These are phyloP conservation scores for Tiphia femorata DNA, from an alignment of 2,888 invertebrate species.

Conservation along the genomic window DNA sequence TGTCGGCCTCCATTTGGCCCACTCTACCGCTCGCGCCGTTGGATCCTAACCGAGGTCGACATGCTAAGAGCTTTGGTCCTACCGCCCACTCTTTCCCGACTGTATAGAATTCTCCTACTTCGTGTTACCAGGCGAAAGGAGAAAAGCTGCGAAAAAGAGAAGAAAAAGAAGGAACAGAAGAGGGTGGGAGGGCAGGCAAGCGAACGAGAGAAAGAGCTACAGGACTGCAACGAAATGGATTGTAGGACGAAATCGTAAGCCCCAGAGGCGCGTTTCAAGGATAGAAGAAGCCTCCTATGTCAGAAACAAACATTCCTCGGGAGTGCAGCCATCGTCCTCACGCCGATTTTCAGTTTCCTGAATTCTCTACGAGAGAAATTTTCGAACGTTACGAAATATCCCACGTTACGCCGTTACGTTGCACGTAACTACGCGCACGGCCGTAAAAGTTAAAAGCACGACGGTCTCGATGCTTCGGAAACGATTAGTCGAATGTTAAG, in stretches of 20 bases:
- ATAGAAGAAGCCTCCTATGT: conserved; percentile 26
- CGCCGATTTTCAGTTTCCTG: background rate
- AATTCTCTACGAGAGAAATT: background rate
- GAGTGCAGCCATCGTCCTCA: background rate
- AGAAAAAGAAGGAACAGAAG: no score
- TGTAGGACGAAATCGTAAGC: conserved; percentile 28
- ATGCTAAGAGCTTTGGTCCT: conserved; percentile 62
- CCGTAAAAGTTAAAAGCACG: no score
- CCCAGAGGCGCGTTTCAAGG: conserved; percentile 16
- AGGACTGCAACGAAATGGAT: conserved; percentile 31
- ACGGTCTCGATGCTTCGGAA: no score
- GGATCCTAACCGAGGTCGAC: conserved; percentile 57
- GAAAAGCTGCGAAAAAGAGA: no score
- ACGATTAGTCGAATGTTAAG: no score
- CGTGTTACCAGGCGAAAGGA: conserved; percentile 27
- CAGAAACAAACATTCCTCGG: conserved; percentile 24
- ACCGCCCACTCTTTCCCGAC: conserved; percentile 44
- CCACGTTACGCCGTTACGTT: no score
- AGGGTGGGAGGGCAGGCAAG: conserved; percentile 1
- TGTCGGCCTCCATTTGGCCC: conserved; percentile 57
- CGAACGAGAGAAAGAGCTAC: conserved; percentile 16
- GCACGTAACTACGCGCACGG: no score
- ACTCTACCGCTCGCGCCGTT: conserved; percentile 20
- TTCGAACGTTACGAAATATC: background rate
- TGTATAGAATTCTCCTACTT: conserved; percentile 44